Conservation (phyloP, 2,113 vertebrate genomes). For the Sclerurus mexicanus region DNA sequence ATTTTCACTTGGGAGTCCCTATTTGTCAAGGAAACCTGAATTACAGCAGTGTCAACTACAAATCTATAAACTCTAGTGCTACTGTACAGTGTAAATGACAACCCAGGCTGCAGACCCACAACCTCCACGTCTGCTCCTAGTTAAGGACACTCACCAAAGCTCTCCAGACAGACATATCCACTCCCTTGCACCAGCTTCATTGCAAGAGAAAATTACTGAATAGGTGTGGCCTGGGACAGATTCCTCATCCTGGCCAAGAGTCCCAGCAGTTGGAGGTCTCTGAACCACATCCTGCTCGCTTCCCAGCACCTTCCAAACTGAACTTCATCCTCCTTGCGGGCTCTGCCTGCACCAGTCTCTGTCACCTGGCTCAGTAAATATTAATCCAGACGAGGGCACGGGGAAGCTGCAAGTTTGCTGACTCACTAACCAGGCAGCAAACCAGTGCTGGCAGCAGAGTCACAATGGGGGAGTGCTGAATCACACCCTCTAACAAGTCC, state of each 20-base stretch:
- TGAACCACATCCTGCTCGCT: fast-evolving
- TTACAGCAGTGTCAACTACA: neutral
- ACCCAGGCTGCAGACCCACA: neutral
- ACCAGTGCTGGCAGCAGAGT: neutral
- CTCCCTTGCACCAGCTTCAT: neutral
- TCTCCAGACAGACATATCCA: neutral
- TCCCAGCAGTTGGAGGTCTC: fast-evolving
- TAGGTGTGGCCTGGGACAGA: neutral
- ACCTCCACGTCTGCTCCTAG: neutral
- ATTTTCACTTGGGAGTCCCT: neutral
- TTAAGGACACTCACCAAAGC: neutral
- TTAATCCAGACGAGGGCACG: neutral
- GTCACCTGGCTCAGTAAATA: neutral
- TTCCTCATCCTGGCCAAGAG: neutral
- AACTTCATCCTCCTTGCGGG: neutral
- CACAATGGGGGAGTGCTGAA: neutral
- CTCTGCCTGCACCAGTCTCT: neutral
- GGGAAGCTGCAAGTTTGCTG: neutral
- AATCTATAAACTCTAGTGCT: neutral
- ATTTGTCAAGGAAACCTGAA: neutral
- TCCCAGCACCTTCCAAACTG: fast-evolving
- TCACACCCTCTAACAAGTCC: neutral
- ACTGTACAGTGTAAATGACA: neutral
- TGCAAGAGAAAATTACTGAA: neutral
- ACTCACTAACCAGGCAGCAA: neutral